Evolutionary conservation across 2,888 invertebrate species (phyloP).

Genomic region (Drosophila birchii): DNA sequence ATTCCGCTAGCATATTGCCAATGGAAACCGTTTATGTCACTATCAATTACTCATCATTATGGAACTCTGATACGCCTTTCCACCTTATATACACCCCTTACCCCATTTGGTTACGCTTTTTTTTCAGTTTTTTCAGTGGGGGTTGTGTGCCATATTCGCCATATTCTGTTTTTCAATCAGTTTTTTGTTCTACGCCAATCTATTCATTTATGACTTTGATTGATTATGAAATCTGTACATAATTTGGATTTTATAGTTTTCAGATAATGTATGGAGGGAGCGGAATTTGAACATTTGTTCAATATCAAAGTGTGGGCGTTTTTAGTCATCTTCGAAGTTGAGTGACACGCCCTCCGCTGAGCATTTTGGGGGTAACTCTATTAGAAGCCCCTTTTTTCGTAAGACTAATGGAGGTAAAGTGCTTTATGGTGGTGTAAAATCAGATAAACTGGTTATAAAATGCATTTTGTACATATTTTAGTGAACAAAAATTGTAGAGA

Average conservation of each 20-base stretch:
- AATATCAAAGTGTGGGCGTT: constrained; percentile 59
- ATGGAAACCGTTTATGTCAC: constrained; percentile 68
- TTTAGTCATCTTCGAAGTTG: constrained; percentile 27
- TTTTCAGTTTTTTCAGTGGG: constrained; percentile 25
- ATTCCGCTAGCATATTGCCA: constrained; percentile 49
- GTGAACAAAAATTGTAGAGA: too few species aligned
- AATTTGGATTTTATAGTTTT: constrained; percentile 64
- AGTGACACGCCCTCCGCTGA: constrained; percentile 45
- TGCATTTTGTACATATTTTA: too few species aligned
- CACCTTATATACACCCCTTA: constrained; percentile 24
- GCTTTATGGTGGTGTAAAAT: constrained; percentile 7
- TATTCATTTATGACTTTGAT: constrained; percentile 81
- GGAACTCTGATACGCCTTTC: constrained; percentile 49
- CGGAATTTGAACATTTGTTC: constrained; percentile 51
- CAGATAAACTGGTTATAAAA: neutral
- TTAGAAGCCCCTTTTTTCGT: constrained; percentile 17
- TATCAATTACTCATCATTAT: constrained; percentile 81
- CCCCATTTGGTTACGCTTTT: constrained; percentile 56
- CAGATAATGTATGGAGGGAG: constrained; percentile 8
- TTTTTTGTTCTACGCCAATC: constrained; percentile 35
- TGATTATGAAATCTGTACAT: constrained; percentile 77
- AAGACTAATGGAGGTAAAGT: constrained; percentile 5
- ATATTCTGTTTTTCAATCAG: constrained; percentile 53
- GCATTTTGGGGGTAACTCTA: constrained; percentile 27
- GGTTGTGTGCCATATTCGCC: constrained; percentile 41